These are phyloP conservation scores for Gnathonemus longibarbis DNA, from an alignment of 2,113 vertebrate genomes.

Conservation along the genomic window DNA sequence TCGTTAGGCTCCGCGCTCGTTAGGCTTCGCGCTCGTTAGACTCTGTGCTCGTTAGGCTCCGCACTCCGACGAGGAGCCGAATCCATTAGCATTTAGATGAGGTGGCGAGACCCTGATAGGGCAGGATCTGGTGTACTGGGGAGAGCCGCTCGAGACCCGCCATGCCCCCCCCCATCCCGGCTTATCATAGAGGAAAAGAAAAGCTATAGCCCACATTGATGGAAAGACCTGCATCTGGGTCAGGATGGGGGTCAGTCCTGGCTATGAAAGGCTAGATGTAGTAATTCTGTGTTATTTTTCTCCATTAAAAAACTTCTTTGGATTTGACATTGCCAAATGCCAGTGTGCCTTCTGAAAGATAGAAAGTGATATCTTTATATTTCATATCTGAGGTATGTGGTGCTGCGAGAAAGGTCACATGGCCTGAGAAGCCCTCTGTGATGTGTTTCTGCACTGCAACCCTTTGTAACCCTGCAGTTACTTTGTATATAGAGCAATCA, in stretches of 20 bases:
- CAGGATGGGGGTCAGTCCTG: neutral
- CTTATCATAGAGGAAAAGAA: neutral
- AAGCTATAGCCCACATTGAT: neutral
- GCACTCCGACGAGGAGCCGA: constrained; percentile 38
- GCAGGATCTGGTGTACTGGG: neutral
- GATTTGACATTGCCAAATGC: neutral
- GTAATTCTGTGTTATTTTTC: neutral
- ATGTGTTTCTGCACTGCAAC: neutral
- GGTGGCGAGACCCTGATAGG: neutral
- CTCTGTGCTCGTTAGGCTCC: constrained; percentile 34
- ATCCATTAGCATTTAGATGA: constrained; percentile 59
- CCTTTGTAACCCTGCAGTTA: neutral
- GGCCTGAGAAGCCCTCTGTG: neutral
- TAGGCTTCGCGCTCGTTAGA: constrained; percentile 19
- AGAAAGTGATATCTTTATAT: neutral
- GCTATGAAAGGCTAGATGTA: neutral
- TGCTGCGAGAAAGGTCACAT: neutral
- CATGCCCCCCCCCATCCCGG: neutral
- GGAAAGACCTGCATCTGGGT: neutral
- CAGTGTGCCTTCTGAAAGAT: neutral
- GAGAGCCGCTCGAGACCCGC: neutral
- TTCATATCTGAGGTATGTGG: neutral
- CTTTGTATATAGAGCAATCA: neutral
- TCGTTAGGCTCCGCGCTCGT: constrained; percentile 44
- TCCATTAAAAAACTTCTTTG: neutral